phyloP scores from a whole-genome alignment of 2,888 invertebrate genomes.

The Dioctria linearis region DNA sequence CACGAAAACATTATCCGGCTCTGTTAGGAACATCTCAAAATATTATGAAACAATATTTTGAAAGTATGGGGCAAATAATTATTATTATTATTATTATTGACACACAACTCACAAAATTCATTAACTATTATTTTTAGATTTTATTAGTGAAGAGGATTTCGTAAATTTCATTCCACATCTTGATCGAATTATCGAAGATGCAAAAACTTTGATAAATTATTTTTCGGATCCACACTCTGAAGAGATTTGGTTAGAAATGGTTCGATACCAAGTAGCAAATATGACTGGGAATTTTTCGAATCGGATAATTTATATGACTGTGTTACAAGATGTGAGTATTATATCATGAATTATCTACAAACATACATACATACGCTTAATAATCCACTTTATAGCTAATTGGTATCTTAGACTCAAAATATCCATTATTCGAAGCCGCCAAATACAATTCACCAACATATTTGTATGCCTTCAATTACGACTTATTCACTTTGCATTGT shows the following conservation, averaged over 20 bases:
- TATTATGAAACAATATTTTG: background rate
- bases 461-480: constrained; percentile 20
- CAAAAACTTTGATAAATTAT: background rate
- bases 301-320: constrained; percentile 13
- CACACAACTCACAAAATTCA: background rate
- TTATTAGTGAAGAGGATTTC: constrained; percentile 24
- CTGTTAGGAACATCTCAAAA: constrained; percentile 9
- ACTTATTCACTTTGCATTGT: constrained; percentile 15
- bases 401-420: constrained; percentile 10
- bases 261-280: background rate
- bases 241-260: constrained; percentile 7
- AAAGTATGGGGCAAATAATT: background rate
- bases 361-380: no score
- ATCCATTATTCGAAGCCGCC: constrained; percentile 26
- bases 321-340: constrained; percentile 23
- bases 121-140: background rate
- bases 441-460: constrained; percentile 24
- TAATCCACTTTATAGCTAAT: background rate
- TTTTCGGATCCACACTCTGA: background rate
- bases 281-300: constrained; percentile 6
- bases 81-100: background rate
- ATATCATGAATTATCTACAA: background rate
- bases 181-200: constrained; percentile 29
- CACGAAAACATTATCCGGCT: background rate
- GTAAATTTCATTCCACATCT: constrained; percentile 2